Base-by-base conservation (phyloP, 2,113 vertebrate species). In the Dunckerocampus dactyliophorus region DNA sequence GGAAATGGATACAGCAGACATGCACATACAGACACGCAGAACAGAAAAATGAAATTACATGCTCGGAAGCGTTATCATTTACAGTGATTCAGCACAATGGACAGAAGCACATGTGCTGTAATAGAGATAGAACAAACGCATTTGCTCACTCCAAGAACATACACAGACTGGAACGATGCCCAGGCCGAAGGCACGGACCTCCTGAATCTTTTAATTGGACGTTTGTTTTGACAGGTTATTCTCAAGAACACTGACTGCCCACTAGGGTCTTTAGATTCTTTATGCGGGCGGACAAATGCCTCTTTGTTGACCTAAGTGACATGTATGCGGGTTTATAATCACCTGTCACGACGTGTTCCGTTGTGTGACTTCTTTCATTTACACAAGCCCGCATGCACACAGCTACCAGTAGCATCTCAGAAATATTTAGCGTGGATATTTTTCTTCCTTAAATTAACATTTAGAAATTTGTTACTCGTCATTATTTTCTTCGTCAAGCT, bases 161-260 rank as follows among this genome's bases (percentile, higher is more conserved):
- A 37, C 52, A 37, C 52, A 52, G 13, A 20, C 11, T 67, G 53
- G 50, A 77, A 42, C 1, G 3, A 34, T 28, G 75, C 69, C 81
- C 66, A 75, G 62, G 66, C 77, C 72, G 16, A 47, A 66, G 77
- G 76, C 76, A 19, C 67, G 72, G 60, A 64, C 81, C 61, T 67
- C 60, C 58, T 71, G 72, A 77, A 65, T 82, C 68, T 81, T 78
- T 84, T 85, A 85, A 85, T 84, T 80, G 69, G 82, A 79, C 71
- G 79, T 69, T 57, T 81, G 72, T 80, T 84, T 86, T 85, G 79
- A 86, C 77, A 75, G 53, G 59, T 63, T 78, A 82, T 78, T 82
- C 72, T 76, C 50, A 62, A 67, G 71, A 78, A 84, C 70, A 65
- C 62, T 73, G 51, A 39, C 76, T 75, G 55, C 75, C 76, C 74